These are phyloP conservation scores for Diarsia rubi DNA, from an alignment of 2,888 invertebrate species.

Conservation along the genomic window DNA sequence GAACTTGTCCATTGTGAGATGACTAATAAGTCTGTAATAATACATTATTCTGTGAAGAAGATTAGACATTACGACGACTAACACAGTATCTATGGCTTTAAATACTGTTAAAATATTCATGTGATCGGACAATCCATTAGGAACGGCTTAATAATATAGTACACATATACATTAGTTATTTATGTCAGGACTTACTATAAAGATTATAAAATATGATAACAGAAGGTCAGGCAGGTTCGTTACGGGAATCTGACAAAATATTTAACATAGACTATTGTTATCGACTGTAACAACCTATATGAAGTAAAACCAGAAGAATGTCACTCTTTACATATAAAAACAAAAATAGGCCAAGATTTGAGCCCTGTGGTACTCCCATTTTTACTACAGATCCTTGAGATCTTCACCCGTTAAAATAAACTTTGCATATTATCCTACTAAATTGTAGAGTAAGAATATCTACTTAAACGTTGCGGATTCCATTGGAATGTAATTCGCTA, in stretches of 20 bases:
- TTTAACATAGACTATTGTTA: background rate
- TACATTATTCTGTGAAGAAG: background rate
- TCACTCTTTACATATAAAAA: background rate
- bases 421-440: background rate
- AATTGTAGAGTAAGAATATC: background rate
- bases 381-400: background rate
- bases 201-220: too few relatives aligned
- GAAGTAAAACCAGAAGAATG: background rate
- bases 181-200: background rate
- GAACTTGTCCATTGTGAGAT: background rate
- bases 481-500: too few relatives aligned
- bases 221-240: background rate
- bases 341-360: background rate
- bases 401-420: background rate
- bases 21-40: background rate
- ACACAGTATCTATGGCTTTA: background rate
- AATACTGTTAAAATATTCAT: constrained; percentile 1
- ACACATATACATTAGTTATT: background rate
- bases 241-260: background rate
- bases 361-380: background rate
- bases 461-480: background rate
- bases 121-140: background rate
- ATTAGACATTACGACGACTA: background rate
- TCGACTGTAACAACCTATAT: too few relatives aligned
- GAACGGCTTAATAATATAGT: background rate